These are phyloP conservation scores for Brachypalpus laphriformis DNA, from an alignment of 2,888 invertebrate genomes.

Conservation along the genomic window DNA sequence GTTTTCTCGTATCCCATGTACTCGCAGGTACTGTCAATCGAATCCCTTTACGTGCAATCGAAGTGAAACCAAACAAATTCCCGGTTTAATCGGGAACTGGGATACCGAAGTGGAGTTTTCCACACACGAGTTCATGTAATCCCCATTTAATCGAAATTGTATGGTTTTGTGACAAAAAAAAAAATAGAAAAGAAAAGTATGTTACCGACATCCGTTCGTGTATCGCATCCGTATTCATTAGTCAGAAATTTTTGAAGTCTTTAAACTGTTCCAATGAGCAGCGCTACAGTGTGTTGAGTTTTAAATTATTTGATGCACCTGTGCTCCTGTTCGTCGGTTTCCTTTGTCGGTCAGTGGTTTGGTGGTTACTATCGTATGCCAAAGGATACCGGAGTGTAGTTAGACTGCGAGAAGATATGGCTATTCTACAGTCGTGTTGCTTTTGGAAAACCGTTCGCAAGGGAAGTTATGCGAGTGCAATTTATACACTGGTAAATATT, in stretches of 20 bases:
- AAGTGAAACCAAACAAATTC: constrained; percentile 66
- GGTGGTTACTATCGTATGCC: constrained; percentile 2
- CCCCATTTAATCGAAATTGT: constrained; percentile 52
- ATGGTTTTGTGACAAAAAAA: constrained; percentile 26
- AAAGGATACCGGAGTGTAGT: too few species aligned
- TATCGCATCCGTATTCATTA: constrained; percentile 4
- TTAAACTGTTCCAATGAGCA: constrained; percentile 37
- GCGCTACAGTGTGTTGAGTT: constrained; percentile 26
- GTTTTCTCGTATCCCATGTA: not conserved
- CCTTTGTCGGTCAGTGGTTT: constrained; percentile 25
- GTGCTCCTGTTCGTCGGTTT: constrained; percentile 31
- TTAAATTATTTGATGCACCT: constrained; percentile 50
- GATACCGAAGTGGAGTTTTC: constrained; percentile 49
- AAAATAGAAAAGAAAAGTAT: not conserved
- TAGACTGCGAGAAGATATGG: too few species aligned
- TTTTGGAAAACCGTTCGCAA: constrained; percentile 81
- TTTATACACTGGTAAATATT: constrained; percentile 77
- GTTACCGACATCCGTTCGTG: constrained; percentile 39
- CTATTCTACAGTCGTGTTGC: constrained; percentile 81
- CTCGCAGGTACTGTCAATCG: constrained; percentile 1
- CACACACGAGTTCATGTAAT: constrained; percentile 27
- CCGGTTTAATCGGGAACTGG: constrained; percentile 51
- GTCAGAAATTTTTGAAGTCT: not conserved
- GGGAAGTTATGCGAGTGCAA: constrained; percentile 80
- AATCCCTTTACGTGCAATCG: constrained; percentile 21